A percentile compares a stretch with the other conserved stretches of the same genome.
Evolutionary conservation across 2,113 vertebrate species (phyloP).

Genomic region (Meriones unguiculatus): DNA sequence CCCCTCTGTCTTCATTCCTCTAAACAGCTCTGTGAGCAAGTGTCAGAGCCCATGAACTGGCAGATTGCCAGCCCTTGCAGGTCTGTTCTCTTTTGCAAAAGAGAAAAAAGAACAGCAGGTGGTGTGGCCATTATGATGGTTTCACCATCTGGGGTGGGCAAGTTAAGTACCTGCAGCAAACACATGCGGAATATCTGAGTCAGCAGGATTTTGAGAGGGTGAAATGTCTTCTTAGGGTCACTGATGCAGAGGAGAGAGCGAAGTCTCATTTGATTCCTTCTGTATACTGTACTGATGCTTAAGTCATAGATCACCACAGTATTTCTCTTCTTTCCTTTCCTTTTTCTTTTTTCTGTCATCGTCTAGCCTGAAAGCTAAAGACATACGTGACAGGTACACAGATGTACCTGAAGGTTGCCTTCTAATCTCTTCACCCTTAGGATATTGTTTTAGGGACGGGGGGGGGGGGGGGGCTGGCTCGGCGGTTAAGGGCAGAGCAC

Average conservation of each 20-base stretch:
- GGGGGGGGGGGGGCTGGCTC: background rate
- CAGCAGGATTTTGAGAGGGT: conserved; percentile 13
- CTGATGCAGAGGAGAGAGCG: background rate
- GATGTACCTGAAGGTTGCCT: background rate
- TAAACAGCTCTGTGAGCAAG: background rate
- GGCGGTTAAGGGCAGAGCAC: background rate
- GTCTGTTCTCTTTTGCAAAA: background rate
- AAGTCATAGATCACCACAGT: background rate
- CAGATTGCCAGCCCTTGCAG: background rate
- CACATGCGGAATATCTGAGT: background rate
- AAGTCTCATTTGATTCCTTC: background rate
- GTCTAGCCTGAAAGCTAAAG: background rate
- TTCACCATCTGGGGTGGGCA: background rate
- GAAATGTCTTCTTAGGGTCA: background rate
- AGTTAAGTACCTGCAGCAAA: conserved; percentile 18
- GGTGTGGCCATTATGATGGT: background rate
- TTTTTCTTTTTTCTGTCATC: background rate
- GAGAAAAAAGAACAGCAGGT: background rate
- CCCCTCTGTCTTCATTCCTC: background rate
- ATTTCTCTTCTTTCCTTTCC: background rate
- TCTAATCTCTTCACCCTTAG: background rate
- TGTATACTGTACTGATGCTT: background rate
- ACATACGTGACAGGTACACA: background rate
- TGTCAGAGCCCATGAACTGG: background rate
- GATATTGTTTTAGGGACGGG: background rate